phyloP scores from a whole-genome alignment of 2,113 vertebrate species.

The Mus pahari region DNA sequence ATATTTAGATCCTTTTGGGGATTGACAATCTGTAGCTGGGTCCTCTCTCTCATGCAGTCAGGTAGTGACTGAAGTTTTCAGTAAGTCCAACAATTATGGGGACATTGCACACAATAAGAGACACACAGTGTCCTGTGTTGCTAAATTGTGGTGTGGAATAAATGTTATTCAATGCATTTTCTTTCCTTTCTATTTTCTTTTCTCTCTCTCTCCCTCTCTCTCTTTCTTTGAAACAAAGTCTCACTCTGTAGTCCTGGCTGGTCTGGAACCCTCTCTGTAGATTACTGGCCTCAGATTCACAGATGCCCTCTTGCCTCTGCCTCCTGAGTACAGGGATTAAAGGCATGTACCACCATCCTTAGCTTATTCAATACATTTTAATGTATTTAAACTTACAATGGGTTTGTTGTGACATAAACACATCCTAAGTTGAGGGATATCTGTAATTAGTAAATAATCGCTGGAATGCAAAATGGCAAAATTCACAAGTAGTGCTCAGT shows the following conservation, averaged over 20 bases:
- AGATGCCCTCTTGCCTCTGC: background rate
- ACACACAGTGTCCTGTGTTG: background rate
- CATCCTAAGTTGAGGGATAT: background rate
- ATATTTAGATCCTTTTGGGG: background rate
- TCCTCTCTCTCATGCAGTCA: background rate
- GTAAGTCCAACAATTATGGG: background rate
- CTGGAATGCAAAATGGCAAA: constrained; percentile 29
- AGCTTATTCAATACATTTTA: background rate
- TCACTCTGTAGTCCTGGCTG: background rate
- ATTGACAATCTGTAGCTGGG: background rate
- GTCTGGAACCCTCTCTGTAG: background rate
- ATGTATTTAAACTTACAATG: background rate
- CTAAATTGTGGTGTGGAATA: background rate
- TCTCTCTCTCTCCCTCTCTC: background rate
- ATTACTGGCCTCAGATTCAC: background rate
- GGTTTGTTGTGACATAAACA: background rate
- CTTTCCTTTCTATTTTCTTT: background rate
- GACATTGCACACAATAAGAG: background rate
- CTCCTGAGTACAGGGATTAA: background rate
- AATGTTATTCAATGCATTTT: background rate
- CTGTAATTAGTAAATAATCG: background rate
- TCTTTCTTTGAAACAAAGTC: background rate
- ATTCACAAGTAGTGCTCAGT: background rate
- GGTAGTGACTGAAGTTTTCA: background rate
- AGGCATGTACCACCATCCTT: background rate